Evolutionary conservation across 1,140 invertebrate species (phyloP).

Genomic region (Cardiocondyla obscurior): DNA sequence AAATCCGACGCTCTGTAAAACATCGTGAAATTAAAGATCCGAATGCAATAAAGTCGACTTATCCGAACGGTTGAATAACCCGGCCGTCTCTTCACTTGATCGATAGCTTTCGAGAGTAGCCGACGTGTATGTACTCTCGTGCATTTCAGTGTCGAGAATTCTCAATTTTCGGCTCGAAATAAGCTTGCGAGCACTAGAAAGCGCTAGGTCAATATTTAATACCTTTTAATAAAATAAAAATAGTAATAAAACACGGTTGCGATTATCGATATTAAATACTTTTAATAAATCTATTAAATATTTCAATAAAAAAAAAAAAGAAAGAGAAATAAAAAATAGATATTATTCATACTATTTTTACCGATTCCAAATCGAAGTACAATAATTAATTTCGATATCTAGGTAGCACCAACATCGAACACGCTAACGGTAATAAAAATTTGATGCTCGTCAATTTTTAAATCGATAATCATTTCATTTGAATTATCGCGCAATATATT

Average conservation of each 20-base stretch:
- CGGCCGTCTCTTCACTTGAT: neutral
- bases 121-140: neutral
- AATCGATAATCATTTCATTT: neutral
- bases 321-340: neutral
- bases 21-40: neutral
- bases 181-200: slow-evolving; percentile 3
- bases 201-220: neutral
- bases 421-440: neutral
- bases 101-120: neutral
- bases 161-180: neutral
- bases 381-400: neutral
- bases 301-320: no score
- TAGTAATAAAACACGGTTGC: neutral
- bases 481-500: neutral
- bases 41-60: neutral
- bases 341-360: neutral
- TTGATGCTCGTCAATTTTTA: neutral
- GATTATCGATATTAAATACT: neutral
- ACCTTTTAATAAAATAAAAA: neutral
- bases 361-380: neutral
- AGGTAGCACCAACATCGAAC: neutral
- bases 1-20: slow-evolving; percentile 90
- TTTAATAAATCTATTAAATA: neutral
- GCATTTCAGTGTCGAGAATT: neutral
- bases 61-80: slow-evolving; percentile 1